A percentile compares a stretch with the other conserved stretches of the same genome.
phyloP scores from a whole-genome alignment of 2,888 invertebrate species.

The Drosophila maculinotata region DNA sequence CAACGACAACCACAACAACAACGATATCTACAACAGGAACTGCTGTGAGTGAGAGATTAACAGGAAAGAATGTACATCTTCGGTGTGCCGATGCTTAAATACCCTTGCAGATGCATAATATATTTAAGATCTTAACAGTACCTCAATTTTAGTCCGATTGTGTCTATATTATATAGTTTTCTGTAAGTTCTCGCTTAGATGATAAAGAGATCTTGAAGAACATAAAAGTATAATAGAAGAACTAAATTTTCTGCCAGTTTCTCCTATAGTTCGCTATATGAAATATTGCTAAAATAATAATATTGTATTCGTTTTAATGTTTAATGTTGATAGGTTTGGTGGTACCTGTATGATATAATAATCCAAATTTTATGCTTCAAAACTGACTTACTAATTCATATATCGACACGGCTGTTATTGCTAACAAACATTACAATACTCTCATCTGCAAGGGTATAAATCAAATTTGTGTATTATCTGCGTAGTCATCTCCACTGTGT shows the following conservation, averaged over 20 bases:
- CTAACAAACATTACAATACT: background rate
- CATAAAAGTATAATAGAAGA: too few species aligned
- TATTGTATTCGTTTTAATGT: too few species aligned
- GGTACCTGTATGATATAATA: too few species aligned
- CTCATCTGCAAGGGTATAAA: background rate
- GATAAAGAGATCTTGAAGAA: background rate
- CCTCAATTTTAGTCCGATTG: background rate
- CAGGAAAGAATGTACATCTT: background rate
- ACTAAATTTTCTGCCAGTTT: too few species aligned
- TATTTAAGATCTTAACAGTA: too few species aligned
- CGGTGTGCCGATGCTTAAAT: conserved; percentile 2
- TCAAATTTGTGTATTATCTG: conserved; percentile 5
- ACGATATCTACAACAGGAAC: conserved; percentile 37
- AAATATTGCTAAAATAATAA: too few species aligned
- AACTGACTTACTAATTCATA: too few species aligned
- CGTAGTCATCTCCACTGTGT: conserved; percentile 13
- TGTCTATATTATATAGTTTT: background rate
- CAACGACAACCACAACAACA: conserved; percentile 8
- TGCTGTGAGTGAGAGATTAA: conserved; percentile 65
- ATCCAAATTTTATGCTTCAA: too few species aligned
- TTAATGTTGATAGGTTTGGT: too few species aligned
- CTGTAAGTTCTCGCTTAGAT: background rate
- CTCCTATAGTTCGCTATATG: background rate
- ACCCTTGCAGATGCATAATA: background rate
- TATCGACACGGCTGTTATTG: background rate